Conservation (phyloP, 2,888 invertebrate species). For the Dione vanillae region DNA sequence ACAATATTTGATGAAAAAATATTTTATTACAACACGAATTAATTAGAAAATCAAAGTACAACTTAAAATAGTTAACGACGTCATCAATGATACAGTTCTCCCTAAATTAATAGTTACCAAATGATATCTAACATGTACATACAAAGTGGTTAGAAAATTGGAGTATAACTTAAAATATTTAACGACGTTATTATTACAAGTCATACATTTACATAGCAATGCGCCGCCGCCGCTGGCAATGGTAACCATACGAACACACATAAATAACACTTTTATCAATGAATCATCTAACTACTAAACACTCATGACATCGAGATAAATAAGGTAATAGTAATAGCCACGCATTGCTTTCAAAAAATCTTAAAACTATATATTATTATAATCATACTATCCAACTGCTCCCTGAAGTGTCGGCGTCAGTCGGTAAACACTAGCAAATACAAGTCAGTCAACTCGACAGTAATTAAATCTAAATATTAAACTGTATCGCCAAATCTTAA, state of each 20-base stretch:
- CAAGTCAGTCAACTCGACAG: conserved; percentile 36
- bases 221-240: conserved; percentile 29
- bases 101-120: conserved; percentile 53
- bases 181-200: conserved; percentile 47
- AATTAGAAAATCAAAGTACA: conserved; percentile 61
- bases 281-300: background rate
- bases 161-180: conserved; percentile 54
- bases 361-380: conserved; percentile 30
- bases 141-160: conserved; percentile 60
- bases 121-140: conserved; percentile 13
- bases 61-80: conserved; percentile 51
- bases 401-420: background rate
- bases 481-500: background rate
- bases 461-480: background rate
- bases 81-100: conserved; percentile 50
- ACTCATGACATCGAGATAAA: conserved; percentile 21
- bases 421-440: conserved; percentile 4
- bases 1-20: conserved; percentile 57
- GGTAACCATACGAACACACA: conserved; percentile 32
- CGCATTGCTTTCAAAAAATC: conserved; percentile 38
- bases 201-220: conserved; percentile 55
- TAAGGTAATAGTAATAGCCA: conserved; percentile 22
- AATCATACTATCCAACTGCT: background rate
- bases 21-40: conserved; percentile 65
- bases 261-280: conserved; percentile 27